These are phyloP conservation scores for Lathamus discolor DNA, from an alignment of 2,113 vertebrate species.

Conservation along the genomic window DNA sequence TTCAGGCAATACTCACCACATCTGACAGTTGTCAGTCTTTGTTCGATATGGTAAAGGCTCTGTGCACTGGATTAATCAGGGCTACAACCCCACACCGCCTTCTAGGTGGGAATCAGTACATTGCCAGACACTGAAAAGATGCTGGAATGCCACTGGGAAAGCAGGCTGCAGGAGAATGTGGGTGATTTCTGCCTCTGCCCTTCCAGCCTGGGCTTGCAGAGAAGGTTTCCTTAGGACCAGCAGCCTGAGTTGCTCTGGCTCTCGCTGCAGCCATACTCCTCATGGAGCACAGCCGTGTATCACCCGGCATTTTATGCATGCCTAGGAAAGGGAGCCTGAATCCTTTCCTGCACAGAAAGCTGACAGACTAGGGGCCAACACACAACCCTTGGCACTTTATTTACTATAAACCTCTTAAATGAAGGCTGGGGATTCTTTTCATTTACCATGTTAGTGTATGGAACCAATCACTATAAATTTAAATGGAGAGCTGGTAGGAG, in stretches of 20 bases:
- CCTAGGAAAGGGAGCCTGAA: not conserved
- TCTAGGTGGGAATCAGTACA: not conserved
- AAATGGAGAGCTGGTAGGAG: constrained; percentile 45
- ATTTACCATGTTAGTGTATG: constrained; percentile 7
- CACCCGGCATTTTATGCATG: constrained; percentile 20
- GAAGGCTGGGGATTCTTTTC: constrained; percentile 35
- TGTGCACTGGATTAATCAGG: not conserved
- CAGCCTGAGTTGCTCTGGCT: not conserved
- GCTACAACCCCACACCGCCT: not conserved
- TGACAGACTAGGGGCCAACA: not conserved
- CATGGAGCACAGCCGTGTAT: not conserved
- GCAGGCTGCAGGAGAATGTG: not conserved
- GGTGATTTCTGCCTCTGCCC: not conserved
- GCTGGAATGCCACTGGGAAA: not conserved
- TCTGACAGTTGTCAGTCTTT: constrained; percentile 9
- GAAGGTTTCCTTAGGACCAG: not conserved
- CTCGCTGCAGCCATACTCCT: not conserved
- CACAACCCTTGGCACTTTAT: not conserved
- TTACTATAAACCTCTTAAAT: constrained; percentile 23
- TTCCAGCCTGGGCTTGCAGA: not conserved
- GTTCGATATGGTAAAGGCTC: not conserved
- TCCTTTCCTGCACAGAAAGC: constrained; percentile 6
- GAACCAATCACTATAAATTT: constrained; percentile 58
- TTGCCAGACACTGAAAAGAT: not conserved
- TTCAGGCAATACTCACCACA: not conserved